Evolutionary conservation across 1,140 invertebrate species (phyloP), one percentile per base, ranked within the genome.

Genomic region (Panagrolaimus sp.): DNA sequence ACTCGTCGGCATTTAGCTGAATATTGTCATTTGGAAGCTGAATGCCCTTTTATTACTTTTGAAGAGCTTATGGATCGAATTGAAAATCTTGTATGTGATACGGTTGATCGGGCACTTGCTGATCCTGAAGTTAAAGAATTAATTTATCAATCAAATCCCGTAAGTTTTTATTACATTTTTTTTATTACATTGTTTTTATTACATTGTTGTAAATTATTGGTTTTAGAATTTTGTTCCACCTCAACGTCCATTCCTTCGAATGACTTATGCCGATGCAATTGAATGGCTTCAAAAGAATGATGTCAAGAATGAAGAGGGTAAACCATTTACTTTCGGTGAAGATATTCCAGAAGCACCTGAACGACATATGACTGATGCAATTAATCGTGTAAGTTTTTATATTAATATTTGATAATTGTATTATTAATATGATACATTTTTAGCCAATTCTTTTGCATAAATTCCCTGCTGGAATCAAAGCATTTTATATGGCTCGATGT

Each of bases 271-370:
- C 0, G 93, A 97, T 73, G 96, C 95, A 9, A 94, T 99, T 75
- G 88, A 90, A 73, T 99, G 92, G 86, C 85, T 98, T 1, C 91
- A 90, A 79, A 89, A 90, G 26, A 87, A 98, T 84, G 90, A 94
- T 82, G 95, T 98, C 62, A 94, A 89, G 5, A 98, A 98, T 84
- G 95, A 98, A 24, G 94, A 98, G 86, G 89, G 89, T 1, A 76
- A 78, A 21, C 94, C 92, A 83, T 99, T 96, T 85, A 93, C 97
- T 87, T 96, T 94, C 86, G 96, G 96, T 79, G 96, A 99, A 90
- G 96, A 99, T 83, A 99, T 99, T 81, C 95, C 96, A 6, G 96
- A 99, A 86, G 93, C 93, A 86, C 94, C 96, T 5, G 96, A 99
- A 85, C 87, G 96, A 62, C 94, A 94, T 86, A 98, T 99, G 96